These are phyloP conservation scores for Pelobates cultripes DNA, from an alignment of 2,797 vertebrate genomes.

Conservation along the genomic window DNA sequence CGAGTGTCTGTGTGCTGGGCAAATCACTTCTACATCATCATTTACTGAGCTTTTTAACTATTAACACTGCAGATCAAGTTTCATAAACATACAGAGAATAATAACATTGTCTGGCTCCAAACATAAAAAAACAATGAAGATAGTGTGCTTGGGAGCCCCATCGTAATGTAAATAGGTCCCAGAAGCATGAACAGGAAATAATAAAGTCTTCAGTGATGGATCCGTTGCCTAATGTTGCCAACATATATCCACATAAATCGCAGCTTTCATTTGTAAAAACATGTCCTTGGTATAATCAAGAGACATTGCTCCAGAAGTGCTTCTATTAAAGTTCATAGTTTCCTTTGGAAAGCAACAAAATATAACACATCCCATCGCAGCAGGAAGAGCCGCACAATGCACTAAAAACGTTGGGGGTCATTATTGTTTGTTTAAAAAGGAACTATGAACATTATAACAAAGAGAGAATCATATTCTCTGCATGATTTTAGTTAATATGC, in stretches of 20 bases:
- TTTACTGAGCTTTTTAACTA: slow-evolving; percentile 14
- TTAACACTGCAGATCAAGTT: slow-evolving; percentile 17
- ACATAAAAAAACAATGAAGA: slow-evolving; percentile 11
- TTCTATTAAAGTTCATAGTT: too few species aligned
- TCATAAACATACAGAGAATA: slow-evolving; percentile 16
- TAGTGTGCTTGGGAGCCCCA: background rate
- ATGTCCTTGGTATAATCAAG: too few species aligned
- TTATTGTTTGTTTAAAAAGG: too few species aligned
- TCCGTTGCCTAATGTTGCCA: slow-evolving; percentile 19
- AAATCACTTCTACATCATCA: slow-evolving; percentile 14
- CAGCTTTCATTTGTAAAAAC: too few species aligned
- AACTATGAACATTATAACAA: too few species aligned
- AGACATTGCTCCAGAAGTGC: too few species aligned
- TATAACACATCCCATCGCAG: too few species aligned
- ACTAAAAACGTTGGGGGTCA: too few species aligned
- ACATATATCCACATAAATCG: slow-evolving; percentile 1
- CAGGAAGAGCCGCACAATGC: too few species aligned
- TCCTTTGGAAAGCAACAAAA: too few species aligned
- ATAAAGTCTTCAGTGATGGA: slow-evolving; percentile 10
- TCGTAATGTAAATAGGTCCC: slow-evolving; percentile 23
- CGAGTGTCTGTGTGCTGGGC: slow-evolving; percentile 1
- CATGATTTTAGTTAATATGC: too few species aligned
- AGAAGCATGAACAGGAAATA: slow-evolving; percentile 12
- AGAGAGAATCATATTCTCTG: too few species aligned
- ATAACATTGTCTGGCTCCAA: background rate